phyloP scores from a whole-genome alignment of 1,140 invertebrate species.

The Drosophila eugracilis region DNA sequence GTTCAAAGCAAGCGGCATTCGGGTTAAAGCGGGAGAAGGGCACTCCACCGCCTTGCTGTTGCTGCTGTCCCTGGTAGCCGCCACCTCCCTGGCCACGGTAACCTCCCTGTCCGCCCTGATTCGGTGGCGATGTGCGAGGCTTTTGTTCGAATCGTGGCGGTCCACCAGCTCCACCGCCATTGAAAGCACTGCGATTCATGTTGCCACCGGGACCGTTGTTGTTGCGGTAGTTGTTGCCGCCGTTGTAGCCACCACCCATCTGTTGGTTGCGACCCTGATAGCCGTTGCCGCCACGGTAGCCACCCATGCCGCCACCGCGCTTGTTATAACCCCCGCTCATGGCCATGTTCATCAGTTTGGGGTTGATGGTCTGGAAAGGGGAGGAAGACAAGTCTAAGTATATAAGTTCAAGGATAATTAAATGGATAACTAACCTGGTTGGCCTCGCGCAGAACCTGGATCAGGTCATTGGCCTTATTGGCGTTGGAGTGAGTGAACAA shows the following conservation, averaged over 20 bases:
- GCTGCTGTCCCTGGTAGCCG: conserved; percentile 61
- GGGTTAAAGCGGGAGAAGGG: conserved; percentile 72
- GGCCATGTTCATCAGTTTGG: conserved; percentile 86
- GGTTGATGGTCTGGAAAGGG: conserved; percentile 86
- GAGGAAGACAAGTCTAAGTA: too few species aligned
- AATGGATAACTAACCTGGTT: conserved; percentile 90
- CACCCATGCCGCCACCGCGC: conserved; percentile 54
- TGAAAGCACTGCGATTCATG: conserved; percentile 55
- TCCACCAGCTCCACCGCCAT: conserved; percentile 31
- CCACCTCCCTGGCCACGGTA: conserved; percentile 53
- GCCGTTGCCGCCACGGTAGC: conserved; percentile 62
- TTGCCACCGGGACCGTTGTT: conserved; percentile 53
- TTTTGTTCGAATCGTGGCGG: conserved; percentile 68
- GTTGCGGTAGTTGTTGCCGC: conserved; percentile 61
- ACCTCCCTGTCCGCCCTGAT: conserved; percentile 39
- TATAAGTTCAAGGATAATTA: too few species aligned
- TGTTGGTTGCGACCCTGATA: conserved; percentile 73
- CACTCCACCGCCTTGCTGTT: conserved; percentile 58
- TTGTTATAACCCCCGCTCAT: conserved; percentile 84
- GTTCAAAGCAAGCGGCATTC: conserved; percentile 73
- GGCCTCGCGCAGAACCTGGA: conserved; percentile 96
- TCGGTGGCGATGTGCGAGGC: conserved; percentile 60
- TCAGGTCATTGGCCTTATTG: conserved; percentile 96
- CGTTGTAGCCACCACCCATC: conserved; percentile 56
- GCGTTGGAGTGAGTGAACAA: conserved; percentile 98